Conservation (phyloP, 1,140 invertebrate genomes). For the Pachyrhynchus sulphureomaculatus region DNA sequence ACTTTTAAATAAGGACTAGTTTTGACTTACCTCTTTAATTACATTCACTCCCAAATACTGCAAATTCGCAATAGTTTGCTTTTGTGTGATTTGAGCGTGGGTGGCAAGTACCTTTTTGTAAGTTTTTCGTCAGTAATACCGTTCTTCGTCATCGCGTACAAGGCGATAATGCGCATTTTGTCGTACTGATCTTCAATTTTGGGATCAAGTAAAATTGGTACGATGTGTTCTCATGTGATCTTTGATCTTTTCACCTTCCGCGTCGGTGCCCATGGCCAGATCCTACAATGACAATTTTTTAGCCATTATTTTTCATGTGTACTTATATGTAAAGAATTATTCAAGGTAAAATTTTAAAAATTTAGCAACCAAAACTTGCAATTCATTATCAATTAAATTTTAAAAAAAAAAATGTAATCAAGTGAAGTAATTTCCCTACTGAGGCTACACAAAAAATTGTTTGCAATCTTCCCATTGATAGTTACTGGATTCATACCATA, state of each 20-base stretch:
- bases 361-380: no score
- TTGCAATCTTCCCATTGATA: no score
- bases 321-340: no score
- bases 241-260: conserved; percentile 98
- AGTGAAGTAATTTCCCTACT: no score
- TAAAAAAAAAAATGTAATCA: no score
- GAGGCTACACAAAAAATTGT: no score
- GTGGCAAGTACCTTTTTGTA: conserved; percentile 96
- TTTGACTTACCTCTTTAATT: conserved; percentile 82
- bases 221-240: conserved; percentile 99
- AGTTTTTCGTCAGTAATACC: conserved; percentile 98
- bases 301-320: no score
- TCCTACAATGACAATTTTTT: conserved; percentile 70
- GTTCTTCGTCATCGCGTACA: conserved; percentile 99
- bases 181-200: conserved; percentile 68
- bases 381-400: no score
- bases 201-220: conserved; percentile 91
- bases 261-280: conserved; percentile 94
- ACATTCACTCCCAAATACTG: conserved; percentile 94
- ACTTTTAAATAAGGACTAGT: no score
- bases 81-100: conserved; percentile 94
- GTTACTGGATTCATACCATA: no score
- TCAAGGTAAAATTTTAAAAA: no score
- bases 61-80: conserved; percentile 94
- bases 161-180: conserved; percentile 96